Percentiles rank a stretch among this genome's conserved stretches.
Evolutionary conservation across 35 echinoderm and acorn worm species (phyloP).

Genomic region (Lytechinus variegatus): DNA sequence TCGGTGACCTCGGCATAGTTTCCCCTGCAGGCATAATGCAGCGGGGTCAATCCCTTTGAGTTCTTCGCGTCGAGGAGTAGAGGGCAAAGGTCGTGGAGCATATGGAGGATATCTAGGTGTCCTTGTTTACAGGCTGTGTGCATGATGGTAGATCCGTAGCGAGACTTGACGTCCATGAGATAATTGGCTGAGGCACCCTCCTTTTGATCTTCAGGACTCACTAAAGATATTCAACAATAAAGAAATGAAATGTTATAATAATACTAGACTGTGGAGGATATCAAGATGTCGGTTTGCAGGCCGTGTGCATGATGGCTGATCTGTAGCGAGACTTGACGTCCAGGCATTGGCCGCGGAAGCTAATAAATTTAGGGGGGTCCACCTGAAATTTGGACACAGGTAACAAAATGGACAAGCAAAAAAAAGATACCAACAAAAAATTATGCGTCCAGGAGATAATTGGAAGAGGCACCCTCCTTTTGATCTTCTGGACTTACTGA

Average conservation of each 20-base stretch:
- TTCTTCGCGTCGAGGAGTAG: not conserved
- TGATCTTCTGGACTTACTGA: not conserved
- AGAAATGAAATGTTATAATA: too few relatives aligned
- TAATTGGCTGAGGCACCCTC: not conserved
- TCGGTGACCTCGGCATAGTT: not conserved
- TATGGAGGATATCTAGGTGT: not conserved
- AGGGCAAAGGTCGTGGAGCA: not conserved
- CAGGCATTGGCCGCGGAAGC: too few relatives aligned
- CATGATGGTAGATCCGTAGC: not conserved
- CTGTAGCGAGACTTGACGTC: not conserved
- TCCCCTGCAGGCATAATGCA: conserved; percentile 27
- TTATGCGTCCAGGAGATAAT: not conserved
- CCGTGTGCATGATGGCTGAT: not conserved
- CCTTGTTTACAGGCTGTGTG: not conserved
- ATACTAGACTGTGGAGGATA: not conserved
- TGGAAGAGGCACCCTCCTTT: not conserved
- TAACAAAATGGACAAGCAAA: too few relatives aligned
- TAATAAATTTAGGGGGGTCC: too few relatives aligned
- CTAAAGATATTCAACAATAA: not conserved
- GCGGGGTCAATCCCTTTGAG: not conserved
- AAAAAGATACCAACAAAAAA: too few relatives aligned
- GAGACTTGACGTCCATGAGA: not conserved
- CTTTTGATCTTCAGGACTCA: not conserved
- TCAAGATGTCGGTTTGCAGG: not conserved
- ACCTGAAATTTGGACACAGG: too few relatives aligned